Conservation (phyloP, 2,888 invertebrate genomes). For the Choristoneura rosaceana region DNA sequence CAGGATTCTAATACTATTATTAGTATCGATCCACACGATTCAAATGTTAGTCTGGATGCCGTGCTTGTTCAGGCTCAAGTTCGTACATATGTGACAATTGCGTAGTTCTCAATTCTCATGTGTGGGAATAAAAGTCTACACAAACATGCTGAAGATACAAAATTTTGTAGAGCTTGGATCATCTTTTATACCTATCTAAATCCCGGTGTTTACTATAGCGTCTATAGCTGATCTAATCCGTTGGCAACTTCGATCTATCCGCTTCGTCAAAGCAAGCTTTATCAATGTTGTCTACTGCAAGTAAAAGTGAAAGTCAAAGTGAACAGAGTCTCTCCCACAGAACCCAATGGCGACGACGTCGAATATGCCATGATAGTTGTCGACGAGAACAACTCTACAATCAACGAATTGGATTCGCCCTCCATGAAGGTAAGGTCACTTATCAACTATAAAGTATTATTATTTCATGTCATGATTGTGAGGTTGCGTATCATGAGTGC, state of each 20-base stretch:
- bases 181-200: neutral
- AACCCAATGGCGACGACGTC: conserved; percentile 89
- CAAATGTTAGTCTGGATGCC: neutral
- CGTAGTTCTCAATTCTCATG: neutral
- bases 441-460: conserved; percentile 1
- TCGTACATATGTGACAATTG: neutral
- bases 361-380: conserved; percentile 96
- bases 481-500: neutral
- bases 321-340: conserved; percentile 56
- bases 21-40: neutral
- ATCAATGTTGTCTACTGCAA: conserved; percentile 65
- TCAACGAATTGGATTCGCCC: conserved; percentile 93
- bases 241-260: conserved; percentile 53
- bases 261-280: conserved; percentile 77
- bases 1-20: conserved; percentile 20
- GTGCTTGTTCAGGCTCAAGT: neutral
- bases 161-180: neutral
- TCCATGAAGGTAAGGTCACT: conserved; percentile 91
- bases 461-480: neutral
- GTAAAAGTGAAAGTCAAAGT: conserved; percentile 10
- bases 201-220: conserved; percentile 14
- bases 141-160: neutral
- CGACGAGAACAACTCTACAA: conserved; percentile 94
- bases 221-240: conserved; percentile 42
- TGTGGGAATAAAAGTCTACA: neutral